phyloP scores from a whole-genome alignment of 2,113 vertebrate genomes.

The Mastomys coucha region DNA sequence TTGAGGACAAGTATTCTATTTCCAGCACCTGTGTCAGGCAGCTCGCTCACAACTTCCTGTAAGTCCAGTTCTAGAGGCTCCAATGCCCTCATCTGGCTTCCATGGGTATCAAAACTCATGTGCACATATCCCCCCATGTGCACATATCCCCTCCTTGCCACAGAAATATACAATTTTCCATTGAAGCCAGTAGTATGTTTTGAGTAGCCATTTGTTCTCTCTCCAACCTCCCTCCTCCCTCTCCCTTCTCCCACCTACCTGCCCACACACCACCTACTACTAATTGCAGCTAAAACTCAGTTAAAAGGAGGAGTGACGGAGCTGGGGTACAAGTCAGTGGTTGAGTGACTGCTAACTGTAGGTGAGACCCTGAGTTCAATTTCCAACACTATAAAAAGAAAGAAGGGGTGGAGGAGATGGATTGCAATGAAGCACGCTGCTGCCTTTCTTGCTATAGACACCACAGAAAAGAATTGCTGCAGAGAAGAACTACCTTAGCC shows the following conservation, averaged over 20 bases:
- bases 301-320: background rate
- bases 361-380: background rate
- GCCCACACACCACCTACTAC: background rate
- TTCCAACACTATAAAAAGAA: background rate
- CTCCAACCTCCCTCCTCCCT: no score
- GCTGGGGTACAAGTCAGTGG: background rate
- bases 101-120: background rate
- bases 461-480: background rate
- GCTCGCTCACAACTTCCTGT: background rate
- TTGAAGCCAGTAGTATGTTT: conserved; percentile 20
- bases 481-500: background rate
- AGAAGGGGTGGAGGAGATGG: background rate
- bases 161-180: background rate
- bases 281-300: background rate
- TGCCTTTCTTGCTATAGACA: background rate
- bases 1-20: background rate
- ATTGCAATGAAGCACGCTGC: background rate
- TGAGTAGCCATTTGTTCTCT: background rate
- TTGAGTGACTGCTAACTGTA: background rate
- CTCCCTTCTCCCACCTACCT: no score
- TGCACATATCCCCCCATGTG: background rate
- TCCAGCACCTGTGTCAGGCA: background rate
- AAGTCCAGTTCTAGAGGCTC: background rate
- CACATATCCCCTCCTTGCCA: background rate
- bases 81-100: background rate